Evolutionary conservation across 2,797 vertebrate species (phyloP).

Genomic region (Cossypha dichroa): DNA sequence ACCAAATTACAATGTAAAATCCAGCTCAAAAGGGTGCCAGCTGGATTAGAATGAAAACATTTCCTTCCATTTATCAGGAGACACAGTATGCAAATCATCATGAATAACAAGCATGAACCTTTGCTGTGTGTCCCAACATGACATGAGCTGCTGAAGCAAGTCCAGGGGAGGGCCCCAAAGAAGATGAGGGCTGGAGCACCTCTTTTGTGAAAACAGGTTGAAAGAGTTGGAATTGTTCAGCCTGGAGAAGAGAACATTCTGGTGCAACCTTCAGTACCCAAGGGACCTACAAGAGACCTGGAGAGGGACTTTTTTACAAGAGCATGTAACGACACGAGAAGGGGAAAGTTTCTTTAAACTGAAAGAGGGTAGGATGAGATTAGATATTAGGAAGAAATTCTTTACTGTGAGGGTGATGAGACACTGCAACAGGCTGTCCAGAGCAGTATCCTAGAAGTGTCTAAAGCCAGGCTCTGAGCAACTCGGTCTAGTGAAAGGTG

Average conservation of each 20-base stretch:
- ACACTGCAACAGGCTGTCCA: background rate
- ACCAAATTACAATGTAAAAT: background rate
- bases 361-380: background rate
- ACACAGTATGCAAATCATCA: background rate
- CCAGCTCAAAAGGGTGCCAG: background rate
- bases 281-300: background rate
- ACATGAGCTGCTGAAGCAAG: background rate
- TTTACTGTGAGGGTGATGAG: background rate
- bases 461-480: background rate
- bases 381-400: background rate
- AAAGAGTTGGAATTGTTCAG: background rate
- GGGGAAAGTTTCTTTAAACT: background rate
- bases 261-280: background rate
- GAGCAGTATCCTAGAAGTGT: background rate
- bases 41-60: background rate
- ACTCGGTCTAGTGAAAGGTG: background rate
- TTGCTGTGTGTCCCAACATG: background rate
- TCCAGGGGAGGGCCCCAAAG: accelerated
- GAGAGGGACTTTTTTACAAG: background rate
- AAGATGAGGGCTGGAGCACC: background rate
- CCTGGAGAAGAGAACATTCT: background rate
- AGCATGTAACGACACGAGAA: background rate
- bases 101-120: background rate
- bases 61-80: background rate
- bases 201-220: background rate